Percentiles rank a stretch among this genome's conserved stretches.
These are phyloP conservation scores for Pseudorectes ferrugineus DNA, from an alignment of 2,113 vertebrate genomes.

Conservation along the genomic window DNA sequence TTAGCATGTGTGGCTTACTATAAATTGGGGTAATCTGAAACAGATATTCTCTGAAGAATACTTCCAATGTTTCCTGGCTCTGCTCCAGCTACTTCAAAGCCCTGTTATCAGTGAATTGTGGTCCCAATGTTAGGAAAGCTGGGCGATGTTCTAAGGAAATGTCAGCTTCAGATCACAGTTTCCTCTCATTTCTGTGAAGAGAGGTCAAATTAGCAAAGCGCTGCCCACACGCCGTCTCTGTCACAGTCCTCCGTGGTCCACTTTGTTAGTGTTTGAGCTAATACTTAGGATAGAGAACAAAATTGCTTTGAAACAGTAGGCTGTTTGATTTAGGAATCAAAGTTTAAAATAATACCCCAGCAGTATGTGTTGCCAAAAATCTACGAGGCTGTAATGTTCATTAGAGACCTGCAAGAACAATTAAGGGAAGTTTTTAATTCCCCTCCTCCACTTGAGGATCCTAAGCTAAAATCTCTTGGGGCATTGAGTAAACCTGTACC, in stretches of 20 bases:
- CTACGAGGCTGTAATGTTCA: background rate
- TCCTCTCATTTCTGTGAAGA: conserved; percentile 63
- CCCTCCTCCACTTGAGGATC: background rate
- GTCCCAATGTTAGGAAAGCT: conserved; percentile 65
- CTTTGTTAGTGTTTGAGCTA: background rate
- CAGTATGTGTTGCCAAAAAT: background rate
- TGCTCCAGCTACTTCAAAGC: conserved; percentile 76
- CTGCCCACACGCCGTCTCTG: background rate
- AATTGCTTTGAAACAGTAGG: conserved; percentile 42
- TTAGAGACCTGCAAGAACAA: background rate
- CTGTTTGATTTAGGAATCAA: conserved; percentile 42
- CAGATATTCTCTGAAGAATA: conserved; percentile 76
- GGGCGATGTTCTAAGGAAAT: conserved; percentile 71
- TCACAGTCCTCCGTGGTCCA: background rate
- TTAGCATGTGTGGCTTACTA: conserved; percentile 74
- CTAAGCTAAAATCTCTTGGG: background rate
- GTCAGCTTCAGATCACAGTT: conserved; percentile 68
- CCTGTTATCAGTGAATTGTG: conserved; percentile 75
- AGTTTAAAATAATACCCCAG: conserved; percentile 34
- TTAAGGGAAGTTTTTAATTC: background rate
- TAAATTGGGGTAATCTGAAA: conserved; percentile 75
- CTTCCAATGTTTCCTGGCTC: conserved; percentile 72
- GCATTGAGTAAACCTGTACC: background rate
- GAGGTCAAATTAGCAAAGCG: conserved; percentile 56
- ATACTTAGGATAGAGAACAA: background rate